Evolutionary conservation across 2,113 vertebrate species (phyloP).

Genomic region (Carassius carassius): DNA sequence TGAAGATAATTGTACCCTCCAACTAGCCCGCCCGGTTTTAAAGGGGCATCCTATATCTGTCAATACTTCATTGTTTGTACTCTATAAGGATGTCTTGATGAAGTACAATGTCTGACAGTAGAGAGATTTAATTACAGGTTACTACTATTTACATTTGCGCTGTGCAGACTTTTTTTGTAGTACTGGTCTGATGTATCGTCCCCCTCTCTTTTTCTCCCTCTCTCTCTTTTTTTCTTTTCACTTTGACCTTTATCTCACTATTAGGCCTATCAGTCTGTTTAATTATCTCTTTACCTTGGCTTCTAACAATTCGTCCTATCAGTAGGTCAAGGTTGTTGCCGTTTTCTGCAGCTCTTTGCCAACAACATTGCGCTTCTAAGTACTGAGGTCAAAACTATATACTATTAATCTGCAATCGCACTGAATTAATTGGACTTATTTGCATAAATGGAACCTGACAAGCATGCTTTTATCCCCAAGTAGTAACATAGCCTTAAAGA

Average conservation of each 20-base stretch:
- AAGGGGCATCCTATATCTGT: slow-evolving; percentile 33
- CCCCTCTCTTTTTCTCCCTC: background rate
- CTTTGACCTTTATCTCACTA: slow-evolving; percentile 35
- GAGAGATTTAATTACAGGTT: slow-evolving; percentile 31
- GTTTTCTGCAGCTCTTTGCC: slow-evolving; percentile 20
- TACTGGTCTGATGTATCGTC: background rate
- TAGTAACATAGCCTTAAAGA: background rate
- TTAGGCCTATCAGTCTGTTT: slow-evolving; percentile 25
- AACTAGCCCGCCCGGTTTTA: slow-evolving; percentile 29
- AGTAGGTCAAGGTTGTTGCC: slow-evolving; percentile 48
- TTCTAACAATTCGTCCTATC: background rate
- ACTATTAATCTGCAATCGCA: background rate
- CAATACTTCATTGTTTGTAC: slow-evolving; percentile 36
- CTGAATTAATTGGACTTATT: background rate
- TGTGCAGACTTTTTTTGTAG: background rate
- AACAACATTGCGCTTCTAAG: background rate
- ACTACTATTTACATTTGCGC: slow-evolving; percentile 31
- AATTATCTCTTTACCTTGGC: slow-evolving; percentile 39
- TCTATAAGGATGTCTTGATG: slow-evolving; percentile 6
- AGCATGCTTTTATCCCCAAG: background rate
- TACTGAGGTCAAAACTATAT: background rate
- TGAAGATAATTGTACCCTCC: slow-evolving; percentile 40
- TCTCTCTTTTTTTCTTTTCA: background rate
- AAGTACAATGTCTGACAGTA: slow-evolving; percentile 2
- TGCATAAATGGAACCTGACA: background rate